These are phyloP conservation scores for Xenentodon cancila DNA, from an alignment of 2,797 vertebrate species.

Conservation along the genomic window DNA sequence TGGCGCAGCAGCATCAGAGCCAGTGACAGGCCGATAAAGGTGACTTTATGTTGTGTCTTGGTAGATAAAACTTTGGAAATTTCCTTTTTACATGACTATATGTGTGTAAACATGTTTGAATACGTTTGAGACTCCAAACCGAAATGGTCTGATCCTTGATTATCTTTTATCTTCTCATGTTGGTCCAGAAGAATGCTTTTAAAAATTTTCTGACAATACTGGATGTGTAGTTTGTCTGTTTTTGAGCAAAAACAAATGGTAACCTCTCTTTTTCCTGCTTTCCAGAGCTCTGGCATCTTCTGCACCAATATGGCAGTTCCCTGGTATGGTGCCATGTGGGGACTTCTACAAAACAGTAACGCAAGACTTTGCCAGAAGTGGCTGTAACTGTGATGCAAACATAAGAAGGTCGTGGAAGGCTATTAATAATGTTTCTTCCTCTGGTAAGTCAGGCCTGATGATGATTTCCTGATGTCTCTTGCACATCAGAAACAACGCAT, in stretches of 20 bases:
- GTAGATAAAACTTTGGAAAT: too few species aligned
- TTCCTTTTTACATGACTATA: too few species aligned
- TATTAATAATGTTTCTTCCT: constrained; percentile 83
- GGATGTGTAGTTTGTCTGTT: constrained; percentile 10
- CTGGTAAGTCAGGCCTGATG: constrained; percentile 74
- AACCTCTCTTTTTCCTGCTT: constrained; percentile 17
- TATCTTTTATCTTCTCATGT: not conserved
- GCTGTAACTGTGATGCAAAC: constrained; percentile 85
- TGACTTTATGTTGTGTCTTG: too few species aligned
- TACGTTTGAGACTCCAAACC: too few species aligned
- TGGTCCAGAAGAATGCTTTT: not conserved
- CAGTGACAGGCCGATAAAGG: too few species aligned
- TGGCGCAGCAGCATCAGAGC: too few species aligned
- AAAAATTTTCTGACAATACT: not conserved
- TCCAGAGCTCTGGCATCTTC: constrained; percentile 93
- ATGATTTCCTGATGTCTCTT: too few species aligned
- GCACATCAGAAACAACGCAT: too few species aligned
- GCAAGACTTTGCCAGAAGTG: constrained; percentile 86
- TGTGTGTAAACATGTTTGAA: too few species aligned
- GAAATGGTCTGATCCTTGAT: not conserved
- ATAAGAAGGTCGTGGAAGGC: constrained; percentile 91
- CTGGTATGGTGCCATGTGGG: constrained; percentile 88
- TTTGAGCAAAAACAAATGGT: constrained; percentile 7
- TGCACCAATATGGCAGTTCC: constrained; percentile 96
- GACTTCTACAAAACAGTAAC: constrained; percentile 89